phyloP scores from a whole-genome alignment of 2,888 invertebrate species.

The Calliopum simillimum region DNA sequence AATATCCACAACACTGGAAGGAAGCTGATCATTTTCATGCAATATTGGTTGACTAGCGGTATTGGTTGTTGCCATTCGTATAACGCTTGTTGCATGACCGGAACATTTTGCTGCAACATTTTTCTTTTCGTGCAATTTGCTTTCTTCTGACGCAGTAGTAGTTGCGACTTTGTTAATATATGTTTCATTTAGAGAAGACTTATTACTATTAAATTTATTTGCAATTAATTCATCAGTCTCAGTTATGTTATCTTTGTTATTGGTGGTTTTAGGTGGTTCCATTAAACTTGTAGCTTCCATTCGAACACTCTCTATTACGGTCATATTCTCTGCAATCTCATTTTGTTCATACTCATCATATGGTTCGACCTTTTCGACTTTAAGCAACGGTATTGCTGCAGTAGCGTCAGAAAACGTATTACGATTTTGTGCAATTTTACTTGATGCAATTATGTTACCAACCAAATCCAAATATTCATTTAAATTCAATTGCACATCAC shows the following conservation, averaged over 20 bases:
- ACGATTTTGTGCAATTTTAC: constrained; percentile 58
- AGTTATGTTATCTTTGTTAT: constrained; percentile 34
- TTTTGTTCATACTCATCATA: constrained; percentile 55
- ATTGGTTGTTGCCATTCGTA: constrained; percentile 61
- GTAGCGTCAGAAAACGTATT: constrained; percentile 49
- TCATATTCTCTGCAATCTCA: constrained; percentile 1
- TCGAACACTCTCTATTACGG: no score
- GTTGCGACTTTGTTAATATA: constrained; percentile 22
- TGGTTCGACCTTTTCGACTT: constrained; percentile 63
- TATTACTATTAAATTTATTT: constrained; percentile 47
- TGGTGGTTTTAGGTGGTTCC: constrained; percentile 47
- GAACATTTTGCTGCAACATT: constrained; percentile 42
- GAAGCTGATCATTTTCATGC: neutral
- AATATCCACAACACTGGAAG: neutral
- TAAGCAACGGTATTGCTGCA: constrained; percentile 58
- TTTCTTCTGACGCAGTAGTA: constrained; percentile 31
- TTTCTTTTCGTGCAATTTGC: constrained; percentile 31
- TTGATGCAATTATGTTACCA: constrained; percentile 66
- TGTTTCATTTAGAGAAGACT: constrained; percentile 35
- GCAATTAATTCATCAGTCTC: constrained; percentile 51
- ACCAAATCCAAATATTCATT: constrained; percentile 65
- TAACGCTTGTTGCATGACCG: constrained; percentile 63
- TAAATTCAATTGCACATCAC: constrained; percentile 66
- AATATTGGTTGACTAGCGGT: constrained; percentile 46
- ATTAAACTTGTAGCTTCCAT: constrained; percentile 34